Percentiles rank a stretch among this genome's conserved stretches.
These are phyloP conservation scores for Drosophila mayaguana DNA, from an alignment of 2,888 invertebrate species.

Conservation along the genomic window DNA sequence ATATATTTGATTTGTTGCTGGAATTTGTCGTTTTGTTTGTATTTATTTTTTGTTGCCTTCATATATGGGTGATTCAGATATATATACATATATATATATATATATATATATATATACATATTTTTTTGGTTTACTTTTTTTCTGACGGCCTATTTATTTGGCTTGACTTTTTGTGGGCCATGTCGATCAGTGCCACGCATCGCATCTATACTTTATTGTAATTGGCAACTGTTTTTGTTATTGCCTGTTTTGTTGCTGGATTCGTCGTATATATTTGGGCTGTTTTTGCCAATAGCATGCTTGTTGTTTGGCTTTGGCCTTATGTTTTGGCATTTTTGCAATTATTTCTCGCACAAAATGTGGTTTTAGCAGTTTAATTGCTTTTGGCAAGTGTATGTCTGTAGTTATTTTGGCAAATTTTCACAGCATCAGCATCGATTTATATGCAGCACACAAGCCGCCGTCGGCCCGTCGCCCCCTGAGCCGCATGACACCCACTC, in stretches of 20 bases:
- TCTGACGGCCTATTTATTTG: conserved; percentile 53
- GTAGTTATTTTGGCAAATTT: conserved; percentile 80
- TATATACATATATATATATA: neutral
- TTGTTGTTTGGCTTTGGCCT: conserved; percentile 72
- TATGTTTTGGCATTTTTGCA: conserved; percentile 82
- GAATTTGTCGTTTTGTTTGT: conserved; percentile 51
- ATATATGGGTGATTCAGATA: neutral
- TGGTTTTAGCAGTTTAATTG: conserved; percentile 81
- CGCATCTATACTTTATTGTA: conserved; percentile 46
- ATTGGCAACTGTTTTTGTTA: conserved; percentile 47
- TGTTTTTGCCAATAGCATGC: conserved; percentile 57
- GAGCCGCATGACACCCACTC: neutral
- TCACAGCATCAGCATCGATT: conserved; percentile 81
- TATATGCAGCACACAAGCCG: conserved; percentile 72
- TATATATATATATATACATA: neutral
- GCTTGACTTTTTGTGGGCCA: conserved; percentile 70
- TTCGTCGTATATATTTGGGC: conserved; percentile 36
- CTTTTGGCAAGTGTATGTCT: conserved; percentile 73
- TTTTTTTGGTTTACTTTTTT: conserved; percentile 14
- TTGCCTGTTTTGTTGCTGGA: conserved; percentile 9
- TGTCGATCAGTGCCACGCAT: conserved; percentile 62
- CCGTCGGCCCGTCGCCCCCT: conserved; percentile 1
- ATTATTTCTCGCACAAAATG: conserved; percentile 81
- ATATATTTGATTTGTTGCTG: conserved; percentile 80
- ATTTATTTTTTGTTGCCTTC: conserved; percentile 1